These are phyloP conservation scores for Julus scanicus DNA, from an alignment of 2,888 invertebrate species.

Conservation along the genomic window DNA sequence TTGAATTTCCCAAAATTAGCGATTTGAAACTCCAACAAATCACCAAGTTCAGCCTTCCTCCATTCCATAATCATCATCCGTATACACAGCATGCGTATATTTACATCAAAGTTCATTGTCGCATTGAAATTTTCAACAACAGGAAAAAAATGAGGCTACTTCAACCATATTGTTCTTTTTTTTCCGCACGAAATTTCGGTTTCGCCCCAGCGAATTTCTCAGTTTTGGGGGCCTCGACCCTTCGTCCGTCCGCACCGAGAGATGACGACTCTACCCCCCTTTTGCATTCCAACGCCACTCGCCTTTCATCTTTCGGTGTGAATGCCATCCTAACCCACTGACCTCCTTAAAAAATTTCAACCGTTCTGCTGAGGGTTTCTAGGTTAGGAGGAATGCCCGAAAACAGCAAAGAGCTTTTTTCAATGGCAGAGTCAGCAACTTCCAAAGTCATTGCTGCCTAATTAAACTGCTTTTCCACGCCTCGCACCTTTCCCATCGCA, in stretches of 20 bases:
- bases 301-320: background rate
- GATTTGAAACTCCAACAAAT: no score
- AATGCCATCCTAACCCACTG: constrained; percentile 33
- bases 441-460: constrained; percentile 47
- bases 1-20: no score
- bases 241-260: background rate
- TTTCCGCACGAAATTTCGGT: background rate
- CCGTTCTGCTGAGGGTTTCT: background rate
- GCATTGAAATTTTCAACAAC: background rate
- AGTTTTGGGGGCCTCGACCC: constrained; percentile 29
- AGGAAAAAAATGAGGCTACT: background rate
- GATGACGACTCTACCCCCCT: background rate
- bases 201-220: constrained; percentile 23
- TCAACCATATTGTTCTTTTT: constrained; percentile 38
- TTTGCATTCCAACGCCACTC: constrained; percentile 25
- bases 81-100: background rate
- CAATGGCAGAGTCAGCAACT: constrained; percentile 17
- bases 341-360: background rate
- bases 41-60: background rate
- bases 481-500: background rate
- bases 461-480: background rate
- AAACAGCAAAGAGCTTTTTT: background rate
- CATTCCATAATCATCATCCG: background rate
- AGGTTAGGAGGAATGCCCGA: constrained; percentile 35
- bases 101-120: background rate